These are phyloP conservation scores for Drosophila vallismaia DNA, from an alignment of 2,888 invertebrate genomes.

Conservation along the genomic window DNA sequence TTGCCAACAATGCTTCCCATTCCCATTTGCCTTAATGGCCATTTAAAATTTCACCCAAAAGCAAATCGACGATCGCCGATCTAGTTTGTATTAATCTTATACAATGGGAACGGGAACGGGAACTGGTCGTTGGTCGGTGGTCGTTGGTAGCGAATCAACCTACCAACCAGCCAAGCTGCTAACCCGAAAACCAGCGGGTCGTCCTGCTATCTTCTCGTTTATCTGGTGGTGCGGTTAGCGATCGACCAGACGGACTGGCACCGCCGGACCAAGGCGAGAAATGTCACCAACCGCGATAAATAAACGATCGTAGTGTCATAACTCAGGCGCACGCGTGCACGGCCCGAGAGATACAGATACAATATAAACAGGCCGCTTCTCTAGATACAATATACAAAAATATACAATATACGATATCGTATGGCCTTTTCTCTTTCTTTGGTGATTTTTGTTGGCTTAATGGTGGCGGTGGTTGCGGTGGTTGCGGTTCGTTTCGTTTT, in stretches of 20 bases:
- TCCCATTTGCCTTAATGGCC: conserved; percentile 59
- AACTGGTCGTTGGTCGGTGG: conserved; percentile 10
- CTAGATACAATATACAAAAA: not conserved
- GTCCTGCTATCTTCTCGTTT: conserved; percentile 47
- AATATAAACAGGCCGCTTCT: conserved; percentile 1
- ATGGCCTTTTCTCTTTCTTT: conserved; percentile 38
- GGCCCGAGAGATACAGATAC: conserved; percentile 54
- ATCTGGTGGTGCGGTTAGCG: conserved; percentile 2
- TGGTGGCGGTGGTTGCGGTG: conserved; percentile 2
- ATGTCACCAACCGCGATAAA: conserved; percentile 41
- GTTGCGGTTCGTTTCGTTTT: conserved; percentile 51
- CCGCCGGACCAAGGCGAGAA: conserved; percentile 50
- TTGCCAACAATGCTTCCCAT: conserved; percentile 59
- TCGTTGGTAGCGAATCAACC: not conserved
- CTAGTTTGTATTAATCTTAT: conserved; percentile 57
- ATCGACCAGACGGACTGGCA: conserved; percentile 69
- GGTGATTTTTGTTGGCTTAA: conserved; percentile 51
- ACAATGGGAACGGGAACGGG: conserved; percentile 46
- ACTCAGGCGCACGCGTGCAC: conserved; percentile 70
- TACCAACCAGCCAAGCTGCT: not conserved
- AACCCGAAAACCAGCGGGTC: conserved; percentile 8
- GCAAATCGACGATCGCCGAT: conserved; percentile 25
- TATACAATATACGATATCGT: conserved; percentile 12
- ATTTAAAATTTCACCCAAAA: conserved; percentile 72
- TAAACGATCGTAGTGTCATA: conserved; percentile 55